Percentiles rank a stretch among this genome's conserved stretches.
These are phyloP conservation scores for Trematomus loennbergii DNA, from an alignment of 2,113 vertebrate genomes.

Conservation along the genomic window DNA sequence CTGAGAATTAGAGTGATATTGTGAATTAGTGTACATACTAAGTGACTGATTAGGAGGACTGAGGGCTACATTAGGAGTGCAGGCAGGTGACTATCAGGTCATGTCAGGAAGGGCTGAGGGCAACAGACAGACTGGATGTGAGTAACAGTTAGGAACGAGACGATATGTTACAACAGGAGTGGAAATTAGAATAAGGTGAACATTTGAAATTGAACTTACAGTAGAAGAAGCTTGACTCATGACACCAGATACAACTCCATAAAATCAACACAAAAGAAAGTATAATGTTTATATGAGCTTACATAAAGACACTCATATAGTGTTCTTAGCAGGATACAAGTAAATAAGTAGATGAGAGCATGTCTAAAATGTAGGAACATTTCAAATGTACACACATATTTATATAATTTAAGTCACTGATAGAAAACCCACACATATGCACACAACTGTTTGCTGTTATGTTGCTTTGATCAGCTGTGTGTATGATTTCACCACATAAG, in stretches of 20 bases:
- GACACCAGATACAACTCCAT: background rate
- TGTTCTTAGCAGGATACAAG: background rate
- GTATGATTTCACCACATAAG: constrained; percentile 48
- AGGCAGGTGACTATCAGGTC: background rate
- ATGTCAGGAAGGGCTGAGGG: background rate
- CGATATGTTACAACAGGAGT: background rate
- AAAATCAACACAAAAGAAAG: background rate
- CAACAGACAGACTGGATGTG: background rate
- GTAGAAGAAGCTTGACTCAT: background rate
- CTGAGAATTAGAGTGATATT: background rate
- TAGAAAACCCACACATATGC: constrained; percentile 1
- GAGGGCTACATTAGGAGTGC: background rate
- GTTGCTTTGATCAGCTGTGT: constrained; percentile 65
- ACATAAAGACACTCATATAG: too few species aligned
- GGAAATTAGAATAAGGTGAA: background rate
- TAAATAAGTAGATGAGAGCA: background rate
- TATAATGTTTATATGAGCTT: background rate
- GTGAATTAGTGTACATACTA: background rate
- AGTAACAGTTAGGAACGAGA: background rate
- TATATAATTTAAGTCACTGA: background rate
- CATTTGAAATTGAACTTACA: background rate
- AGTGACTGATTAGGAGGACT: background rate
- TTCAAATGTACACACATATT: background rate
- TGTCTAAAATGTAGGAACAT: background rate
- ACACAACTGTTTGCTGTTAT: constrained; percentile 41